These are phyloP conservation scores for Dolichopus griseipennis DNA, from an alignment of 2,888 invertebrate species.

Conservation along the genomic window DNA sequence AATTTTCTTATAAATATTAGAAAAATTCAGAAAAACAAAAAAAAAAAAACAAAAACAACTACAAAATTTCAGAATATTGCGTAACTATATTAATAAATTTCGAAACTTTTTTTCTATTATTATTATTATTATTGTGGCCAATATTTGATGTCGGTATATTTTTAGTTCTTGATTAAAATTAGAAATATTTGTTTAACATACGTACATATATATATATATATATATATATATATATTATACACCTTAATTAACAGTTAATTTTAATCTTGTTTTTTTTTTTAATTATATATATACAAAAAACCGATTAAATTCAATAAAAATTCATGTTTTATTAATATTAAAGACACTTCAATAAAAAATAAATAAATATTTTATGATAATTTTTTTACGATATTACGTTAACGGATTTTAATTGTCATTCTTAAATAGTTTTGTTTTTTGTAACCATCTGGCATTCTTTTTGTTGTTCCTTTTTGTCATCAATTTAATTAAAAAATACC, in stretches of 20 bases:
- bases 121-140: not conserved
- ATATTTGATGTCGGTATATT: not conserved
- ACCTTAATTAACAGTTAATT: not conserved
- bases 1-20: slow-evolving; percentile 4
- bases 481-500: too few relatives aligned
- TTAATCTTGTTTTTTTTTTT: not conserved
- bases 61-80: not conserved
- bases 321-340: too few relatives aligned
- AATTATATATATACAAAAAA: too few relatives aligned
- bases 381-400: too few relatives aligned
- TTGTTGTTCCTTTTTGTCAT: too few relatives aligned
- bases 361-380: too few relatives aligned
- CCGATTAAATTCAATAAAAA: too few relatives aligned
- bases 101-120: not conserved
- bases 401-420: too few relatives aligned
- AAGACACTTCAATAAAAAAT: too few relatives aligned
- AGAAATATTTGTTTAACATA: not conserved
- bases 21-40: not conserved
- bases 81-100: not conserved
- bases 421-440: too few relatives aligned
- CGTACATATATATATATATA: too few relatives aligned
- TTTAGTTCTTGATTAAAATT: not conserved
- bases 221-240: not conserved
- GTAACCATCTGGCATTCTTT: too few relatives aligned
- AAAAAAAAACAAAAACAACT: not conserved